phyloP scores from a whole-genome alignment of 1,140 invertebrate species.

The Drosophila navojoa region DNA sequence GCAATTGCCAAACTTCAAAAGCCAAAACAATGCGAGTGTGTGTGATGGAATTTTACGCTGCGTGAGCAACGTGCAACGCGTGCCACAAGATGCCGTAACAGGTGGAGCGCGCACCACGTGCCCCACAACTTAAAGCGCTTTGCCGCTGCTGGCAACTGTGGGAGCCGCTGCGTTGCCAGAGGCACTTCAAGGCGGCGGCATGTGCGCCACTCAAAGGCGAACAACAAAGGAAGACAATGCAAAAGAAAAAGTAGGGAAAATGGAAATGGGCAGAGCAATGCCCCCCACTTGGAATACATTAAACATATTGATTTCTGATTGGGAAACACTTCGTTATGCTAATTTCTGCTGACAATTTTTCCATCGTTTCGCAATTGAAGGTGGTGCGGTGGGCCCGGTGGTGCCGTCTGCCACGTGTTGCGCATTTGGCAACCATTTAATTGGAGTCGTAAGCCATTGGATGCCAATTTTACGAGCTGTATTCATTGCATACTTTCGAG shows the following conservation, averaged over 20 bases:
- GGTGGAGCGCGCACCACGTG: slow-evolving; percentile 48
- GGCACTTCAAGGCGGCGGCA: slow-evolving; percentile 39
- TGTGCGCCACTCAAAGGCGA: slow-evolving; percentile 41
- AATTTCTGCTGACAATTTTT: slow-evolving; percentile 37
- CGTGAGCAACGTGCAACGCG: slow-evolving; percentile 30
- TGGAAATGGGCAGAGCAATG: slow-evolving; percentile 12
- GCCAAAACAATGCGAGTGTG: slow-evolving; percentile 24
- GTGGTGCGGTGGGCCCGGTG: too few relatives aligned
- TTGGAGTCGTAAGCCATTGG: slow-evolving; percentile 31
- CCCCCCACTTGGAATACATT: slow-evolving; percentile 4
- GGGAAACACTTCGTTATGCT: slow-evolving; percentile 58
- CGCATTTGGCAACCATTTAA: slow-evolving; percentile 63
- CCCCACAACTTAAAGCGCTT: slow-evolving; percentile 55
- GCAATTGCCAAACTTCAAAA: slow-evolving; percentile 30
- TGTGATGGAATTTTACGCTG: slow-evolving; percentile 24
- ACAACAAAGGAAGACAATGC: background rate
- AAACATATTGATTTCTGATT: slow-evolving; percentile 69
- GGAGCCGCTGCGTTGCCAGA: slow-evolving; percentile 18
- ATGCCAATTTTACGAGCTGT: slow-evolving; percentile 1
- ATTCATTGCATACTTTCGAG: slow-evolving; percentile 39
- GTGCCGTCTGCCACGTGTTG: slow-evolving; percentile 43
- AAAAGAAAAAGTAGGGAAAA: background rate
- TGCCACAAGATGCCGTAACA: slow-evolving; percentile 25
- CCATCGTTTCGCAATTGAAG: background rate
- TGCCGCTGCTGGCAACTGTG: slow-evolving; percentile 29